These are phyloP conservation scores for Eucera pruinosa DNA, from an alignment of 2,888 invertebrate genomes.

Conservation along the genomic window DNA sequence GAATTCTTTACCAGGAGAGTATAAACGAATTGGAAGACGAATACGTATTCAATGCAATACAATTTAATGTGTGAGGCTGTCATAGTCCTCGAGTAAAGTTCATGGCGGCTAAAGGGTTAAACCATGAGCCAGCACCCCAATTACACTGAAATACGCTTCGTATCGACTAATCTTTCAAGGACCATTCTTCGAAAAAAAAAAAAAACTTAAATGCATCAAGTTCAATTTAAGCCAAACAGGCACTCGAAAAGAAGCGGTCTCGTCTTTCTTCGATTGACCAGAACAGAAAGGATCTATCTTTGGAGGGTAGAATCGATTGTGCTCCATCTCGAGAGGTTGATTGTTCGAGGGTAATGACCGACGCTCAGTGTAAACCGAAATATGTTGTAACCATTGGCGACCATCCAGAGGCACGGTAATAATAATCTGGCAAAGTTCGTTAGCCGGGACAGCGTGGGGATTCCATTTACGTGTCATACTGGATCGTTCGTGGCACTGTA, in stretches of 20 bases:
- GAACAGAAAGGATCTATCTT: constrained; percentile 48
- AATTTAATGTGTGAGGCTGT: too few relatives aligned
- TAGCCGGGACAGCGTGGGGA: constrained; percentile 73
- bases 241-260: neutral
- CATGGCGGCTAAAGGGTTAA: too few relatives aligned
- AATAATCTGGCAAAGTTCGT: constrained; percentile 82
- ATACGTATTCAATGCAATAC: too few relatives aligned
- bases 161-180: neutral
- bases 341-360: constrained; percentile 79
- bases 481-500: constrained; percentile 20
- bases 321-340: constrained; percentile 45
- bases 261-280: constrained; percentile 15
- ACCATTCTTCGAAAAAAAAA: too few relatives aligned
- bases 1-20: too few relatives aligned
- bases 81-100: too few relatives aligned
- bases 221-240: neutral
- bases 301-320: constrained; percentile 41
- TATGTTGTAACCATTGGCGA: constrained; percentile 81
- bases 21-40: too few relatives aligned
- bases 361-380: constrained; percentile 74
- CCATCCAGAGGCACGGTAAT: constrained; percentile 80
- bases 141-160: neutral
- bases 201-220: too few relatives aligned
- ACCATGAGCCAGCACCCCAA: neutral
- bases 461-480: constrained; percentile 59